These are phyloP conservation scores for Fukomys damarensis DNA, from an alignment of 2,113 vertebrate genomes.

Conservation along the genomic window DNA sequence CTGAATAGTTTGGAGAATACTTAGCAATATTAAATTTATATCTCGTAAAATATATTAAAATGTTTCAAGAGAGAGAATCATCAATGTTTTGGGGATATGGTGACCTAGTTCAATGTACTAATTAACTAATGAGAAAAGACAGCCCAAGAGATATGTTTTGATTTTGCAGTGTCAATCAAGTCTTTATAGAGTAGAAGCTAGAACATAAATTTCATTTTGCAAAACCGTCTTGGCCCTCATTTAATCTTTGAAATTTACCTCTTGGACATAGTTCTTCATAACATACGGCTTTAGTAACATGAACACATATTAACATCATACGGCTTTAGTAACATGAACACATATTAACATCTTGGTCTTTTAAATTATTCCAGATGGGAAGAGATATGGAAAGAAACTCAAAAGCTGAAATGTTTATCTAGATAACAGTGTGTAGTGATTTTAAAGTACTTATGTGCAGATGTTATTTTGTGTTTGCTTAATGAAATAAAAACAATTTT, in stretches of 20 bases:
- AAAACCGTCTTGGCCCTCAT: not conserved
- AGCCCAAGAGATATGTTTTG: not conserved
- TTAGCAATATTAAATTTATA: not conserved
- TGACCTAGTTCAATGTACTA: not conserved
- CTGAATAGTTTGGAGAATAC: not conserved
- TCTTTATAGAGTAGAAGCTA: conserved; percentile 1
- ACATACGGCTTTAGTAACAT: conserved; percentile 28
- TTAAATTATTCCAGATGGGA: not conserved
- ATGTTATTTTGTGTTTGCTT: not conserved
- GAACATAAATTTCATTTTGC: not conserved
- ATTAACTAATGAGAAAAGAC: conserved; percentile 42
- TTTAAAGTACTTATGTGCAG: not conserved
- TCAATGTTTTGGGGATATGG: not conserved
- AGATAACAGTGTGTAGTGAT: not conserved
- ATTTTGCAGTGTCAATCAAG: conserved; percentile 19
- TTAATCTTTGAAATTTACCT: conserved; percentile 39
- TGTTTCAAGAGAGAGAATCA: conserved; percentile 30
- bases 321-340: not conserved
- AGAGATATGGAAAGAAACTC: not conserved
- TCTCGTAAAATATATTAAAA: not conserved
- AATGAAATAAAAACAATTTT: not conserved
- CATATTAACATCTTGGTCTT: not conserved
- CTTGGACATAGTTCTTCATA: not conserved
- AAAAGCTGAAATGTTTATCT: not conserved
- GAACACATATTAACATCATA: not conserved